These are phyloP conservation scores for Henicopernis longicauda DNA, from an alignment of 2,113 vertebrate species.

Conservation along the genomic window DNA sequence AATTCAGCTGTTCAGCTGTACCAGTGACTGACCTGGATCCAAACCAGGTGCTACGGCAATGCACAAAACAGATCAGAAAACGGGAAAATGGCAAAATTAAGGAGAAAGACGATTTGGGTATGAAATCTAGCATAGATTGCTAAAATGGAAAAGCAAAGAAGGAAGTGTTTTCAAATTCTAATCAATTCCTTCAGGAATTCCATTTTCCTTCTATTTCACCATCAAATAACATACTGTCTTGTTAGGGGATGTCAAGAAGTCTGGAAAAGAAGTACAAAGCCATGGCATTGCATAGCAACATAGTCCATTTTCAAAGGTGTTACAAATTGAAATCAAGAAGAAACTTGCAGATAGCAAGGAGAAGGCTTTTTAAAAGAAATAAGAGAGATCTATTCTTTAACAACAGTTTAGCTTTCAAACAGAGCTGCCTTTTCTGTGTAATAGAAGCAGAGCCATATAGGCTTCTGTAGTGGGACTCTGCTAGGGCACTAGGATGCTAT, in stretches of 20 bases:
- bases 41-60: neutral
- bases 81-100: neutral
- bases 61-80: neutral
- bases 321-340: neutral
- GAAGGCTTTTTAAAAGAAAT: neutral
- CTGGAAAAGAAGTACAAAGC: neutral
- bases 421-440: neutral
- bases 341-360: neutral
- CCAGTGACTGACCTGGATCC: neutral
- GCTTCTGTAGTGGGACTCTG: neutral
- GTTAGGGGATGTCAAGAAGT: neutral
- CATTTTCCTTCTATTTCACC: neutral
- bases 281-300: neutral
- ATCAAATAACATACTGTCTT: neutral
- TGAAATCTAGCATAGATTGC: neutral
- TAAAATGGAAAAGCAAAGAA: neutral
- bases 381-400: neutral
- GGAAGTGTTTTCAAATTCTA: neutral
- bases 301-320: neutral
- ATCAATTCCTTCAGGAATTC: neutral
- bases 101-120: neutral
- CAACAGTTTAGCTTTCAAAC: neutral
- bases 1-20: neutral
- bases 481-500: neutral
- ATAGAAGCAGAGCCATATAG: neutral